Conservation (phyloP, 2,888 invertebrate genomes). For the Xestia sexstrigata region DNA sequence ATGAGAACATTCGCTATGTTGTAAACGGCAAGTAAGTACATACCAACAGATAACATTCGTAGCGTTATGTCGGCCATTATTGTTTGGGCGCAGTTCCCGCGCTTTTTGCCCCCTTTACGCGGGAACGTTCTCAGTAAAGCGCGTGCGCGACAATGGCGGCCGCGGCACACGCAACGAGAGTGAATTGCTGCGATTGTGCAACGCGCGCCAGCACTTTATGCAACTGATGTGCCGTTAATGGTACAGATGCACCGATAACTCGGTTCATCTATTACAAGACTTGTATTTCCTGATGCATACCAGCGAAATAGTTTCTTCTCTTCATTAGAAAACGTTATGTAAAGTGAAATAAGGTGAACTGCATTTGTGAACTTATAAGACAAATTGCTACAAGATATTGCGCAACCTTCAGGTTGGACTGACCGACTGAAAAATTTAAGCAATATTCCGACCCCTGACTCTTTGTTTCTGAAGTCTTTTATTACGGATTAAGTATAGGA, state of each 20-base stretch:
- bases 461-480: background rate
- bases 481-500: background rate
- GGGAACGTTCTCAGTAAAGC: conserved; percentile 90
- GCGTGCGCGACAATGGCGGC: conserved; percentile 88
- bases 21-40: conserved; percentile 76
- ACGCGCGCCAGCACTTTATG: conserved; percentile 80
- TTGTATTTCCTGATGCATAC: conserved; percentile 73
- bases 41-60: conserved; percentile 86
- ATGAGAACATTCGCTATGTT: conserved; percentile 86
- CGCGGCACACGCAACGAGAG: conserved; percentile 84
- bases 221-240: conserved; percentile 87
- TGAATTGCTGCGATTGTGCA: conserved; percentile 88
- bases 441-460: background rate
- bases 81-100: conserved; percentile 87
- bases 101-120: conserved; percentile 88
- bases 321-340: conserved; percentile 56
- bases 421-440: background rate
- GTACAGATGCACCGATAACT: conserved; percentile 82
- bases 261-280: conserved; percentile 74
- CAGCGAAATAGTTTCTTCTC: conserved; percentile 51
- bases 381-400: conserved; percentile 19
- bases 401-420: conserved; percentile 10
- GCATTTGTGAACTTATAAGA: conserved; percentile 30
- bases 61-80: conserved; percentile 89
- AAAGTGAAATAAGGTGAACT: conserved; percentile 50